These are phyloP conservation scores for Lepeophtheirus salmonis DNA, from an alignment of 1,140 invertebrate species.

Conservation along the genomic window DNA sequence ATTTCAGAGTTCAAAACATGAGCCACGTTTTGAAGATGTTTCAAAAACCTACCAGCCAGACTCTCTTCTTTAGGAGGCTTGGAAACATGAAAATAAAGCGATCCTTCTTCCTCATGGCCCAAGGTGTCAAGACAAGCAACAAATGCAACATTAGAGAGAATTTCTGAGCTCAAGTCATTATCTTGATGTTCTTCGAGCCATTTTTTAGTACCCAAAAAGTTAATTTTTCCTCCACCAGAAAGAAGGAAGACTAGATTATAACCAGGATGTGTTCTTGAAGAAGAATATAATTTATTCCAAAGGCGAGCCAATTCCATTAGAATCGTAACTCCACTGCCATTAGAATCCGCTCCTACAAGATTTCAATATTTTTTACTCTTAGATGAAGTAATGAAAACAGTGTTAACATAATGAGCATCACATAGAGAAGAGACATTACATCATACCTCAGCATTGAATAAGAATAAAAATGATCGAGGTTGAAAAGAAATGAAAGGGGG, in stretches of 20 bases:
- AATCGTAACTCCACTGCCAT: conserved; percentile 74
- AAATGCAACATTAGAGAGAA: conserved; percentile 44
- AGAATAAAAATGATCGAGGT: too few species aligned
- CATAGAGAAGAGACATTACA: too few species aligned
- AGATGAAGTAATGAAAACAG: too few species aligned
- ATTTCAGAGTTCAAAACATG: conserved; percentile 31
- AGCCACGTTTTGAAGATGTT: conserved; percentile 30
- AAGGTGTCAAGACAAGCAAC: conserved; percentile 80
- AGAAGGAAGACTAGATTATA: conserved; percentile 77
- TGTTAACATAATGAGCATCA: too few species aligned
- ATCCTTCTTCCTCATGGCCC: conserved; percentile 27
- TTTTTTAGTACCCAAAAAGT: conserved; percentile 86
- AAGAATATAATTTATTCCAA: conserved; percentile 76
- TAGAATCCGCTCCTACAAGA: conserved; percentile 78
- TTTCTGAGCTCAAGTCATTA: neutral
- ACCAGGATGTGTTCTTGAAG: conserved; percentile 52
- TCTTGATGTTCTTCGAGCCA: conserved; percentile 51
- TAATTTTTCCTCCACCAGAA: conserved; percentile 78
- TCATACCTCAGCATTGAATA: too few species aligned
- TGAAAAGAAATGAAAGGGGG: too few species aligned
- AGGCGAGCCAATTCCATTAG: conserved; percentile 69
- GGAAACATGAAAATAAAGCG: conserved; percentile 76
- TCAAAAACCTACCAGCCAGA: conserved; percentile 44
- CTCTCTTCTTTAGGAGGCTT: conserved; percentile 79
- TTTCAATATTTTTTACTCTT: too few species aligned